Evolutionary conservation across 2,888 invertebrate species (phyloP).

Genomic region (Euzophera pinguis): DNA sequence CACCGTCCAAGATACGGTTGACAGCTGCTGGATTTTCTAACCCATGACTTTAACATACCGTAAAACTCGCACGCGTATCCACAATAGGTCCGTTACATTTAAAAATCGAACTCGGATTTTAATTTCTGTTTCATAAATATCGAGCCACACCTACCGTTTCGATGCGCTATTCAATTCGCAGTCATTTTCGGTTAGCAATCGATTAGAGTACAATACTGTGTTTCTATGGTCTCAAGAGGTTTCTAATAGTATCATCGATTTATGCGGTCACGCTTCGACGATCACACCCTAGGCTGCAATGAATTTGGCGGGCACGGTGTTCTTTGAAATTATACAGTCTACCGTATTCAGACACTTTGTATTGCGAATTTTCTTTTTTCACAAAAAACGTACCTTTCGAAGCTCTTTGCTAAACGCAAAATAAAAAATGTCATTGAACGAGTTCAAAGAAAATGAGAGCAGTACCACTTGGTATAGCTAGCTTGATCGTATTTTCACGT

Average conservation of each 20-base stretch:
- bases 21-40: slow-evolving; percentile 68
- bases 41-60: slow-evolving; percentile 52
- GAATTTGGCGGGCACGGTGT: slow-evolving; percentile 40
- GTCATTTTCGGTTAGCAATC: slow-evolving; percentile 44
- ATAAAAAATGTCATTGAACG: too few relatives aligned
- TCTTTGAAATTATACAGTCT: slow-evolving; percentile 38
- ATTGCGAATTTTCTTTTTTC: background rate
- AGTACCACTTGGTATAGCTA: too few relatives aligned
- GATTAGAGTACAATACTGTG: slow-evolving; percentile 47
- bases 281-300: slow-evolving; percentile 59
- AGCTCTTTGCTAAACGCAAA: background rate
- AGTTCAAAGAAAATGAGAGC: too few relatives aligned
- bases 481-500: too few relatives aligned
- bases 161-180: slow-evolving; percentile 45
- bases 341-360: slow-evolving; percentile 14
- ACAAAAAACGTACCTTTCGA: background rate
- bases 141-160: slow-evolving; percentile 65
- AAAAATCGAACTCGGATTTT: slow-evolving; percentile 56
- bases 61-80: slow-evolving; percentile 61
- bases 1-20: slow-evolving; percentile 62
- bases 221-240: slow-evolving; percentile 53
- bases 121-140: slow-evolving; percentile 54
- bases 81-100: slow-evolving; percentile 62
- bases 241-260: slow-evolving; percentile 58
- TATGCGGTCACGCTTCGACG: slow-evolving; percentile 59